Percentiles rank a stretch among this genome's conserved stretches.
Evolutionary conservation across 2,113 vertebrate genomes (phyloP).

Genomic region (Saguinus imperator): DNA sequence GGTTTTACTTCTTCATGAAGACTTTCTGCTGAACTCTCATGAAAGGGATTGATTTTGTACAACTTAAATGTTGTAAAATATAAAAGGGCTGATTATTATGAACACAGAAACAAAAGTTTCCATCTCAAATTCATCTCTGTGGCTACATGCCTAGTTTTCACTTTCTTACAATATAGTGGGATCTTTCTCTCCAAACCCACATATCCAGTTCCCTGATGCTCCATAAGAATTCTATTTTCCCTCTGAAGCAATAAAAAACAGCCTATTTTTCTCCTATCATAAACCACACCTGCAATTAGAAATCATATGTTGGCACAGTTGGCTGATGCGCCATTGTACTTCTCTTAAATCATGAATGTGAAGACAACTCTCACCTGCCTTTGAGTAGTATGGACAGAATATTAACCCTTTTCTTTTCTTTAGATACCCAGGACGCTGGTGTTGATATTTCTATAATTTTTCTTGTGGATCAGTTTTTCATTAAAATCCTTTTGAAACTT

Average conservation of each 20-base stretch:
- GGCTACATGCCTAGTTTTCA: neutral
- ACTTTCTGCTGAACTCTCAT: neutral
- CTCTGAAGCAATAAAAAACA: neutral
- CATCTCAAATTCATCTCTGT: neutral
- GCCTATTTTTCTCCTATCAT: neutral
- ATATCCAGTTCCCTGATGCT: neutral
- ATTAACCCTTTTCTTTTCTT: neutral
- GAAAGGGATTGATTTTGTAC: neutral
- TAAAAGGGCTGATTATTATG: neutral
- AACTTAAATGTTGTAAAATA: constrained; percentile 9
- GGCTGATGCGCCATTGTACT: neutral
- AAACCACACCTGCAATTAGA: neutral
- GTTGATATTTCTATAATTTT: neutral
- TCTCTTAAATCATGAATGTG: neutral
- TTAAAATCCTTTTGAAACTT: neutral
- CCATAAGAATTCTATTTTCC: neutral
- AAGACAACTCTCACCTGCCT: neutral
- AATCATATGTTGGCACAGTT: neutral
- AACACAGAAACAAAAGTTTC: neutral
- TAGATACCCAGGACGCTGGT: neutral
- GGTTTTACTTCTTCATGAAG: neutral
- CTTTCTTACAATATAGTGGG: neutral
- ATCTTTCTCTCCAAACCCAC: neutral
- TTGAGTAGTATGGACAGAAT: neutral
- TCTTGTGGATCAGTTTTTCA: neutral